These are phyloP conservation scores for Chelonus formosanus DNA, from an alignment of 2,888 invertebrate species.

Conservation along the genomic window DNA sequence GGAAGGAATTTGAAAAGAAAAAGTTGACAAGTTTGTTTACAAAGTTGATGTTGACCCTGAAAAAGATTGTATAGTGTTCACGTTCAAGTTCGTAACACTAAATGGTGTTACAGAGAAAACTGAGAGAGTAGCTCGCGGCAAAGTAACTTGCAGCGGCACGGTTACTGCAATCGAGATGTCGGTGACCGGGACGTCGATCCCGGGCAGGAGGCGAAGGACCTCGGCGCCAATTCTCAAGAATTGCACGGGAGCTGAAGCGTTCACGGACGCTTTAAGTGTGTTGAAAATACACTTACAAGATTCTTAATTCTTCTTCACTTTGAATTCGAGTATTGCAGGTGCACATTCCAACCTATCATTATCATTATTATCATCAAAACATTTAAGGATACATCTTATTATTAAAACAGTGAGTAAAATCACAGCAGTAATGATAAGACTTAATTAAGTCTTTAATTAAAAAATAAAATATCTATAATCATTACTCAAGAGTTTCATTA, in stretches of 20 bases:
- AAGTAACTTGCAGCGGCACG: slow-evolving; percentile 3
- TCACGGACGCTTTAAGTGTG: no score
- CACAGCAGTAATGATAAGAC: no score
- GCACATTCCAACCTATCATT: not conserved
- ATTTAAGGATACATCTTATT: no score
- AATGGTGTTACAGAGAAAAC: not conserved
- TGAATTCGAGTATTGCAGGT: not conserved
- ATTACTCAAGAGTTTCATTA: no score
- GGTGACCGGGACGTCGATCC: slow-evolving; percentile 58
- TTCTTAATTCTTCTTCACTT: not conserved
- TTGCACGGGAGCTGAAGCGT: slow-evolving; percentile 14
- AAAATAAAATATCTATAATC: no score
- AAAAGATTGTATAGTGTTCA: no score
- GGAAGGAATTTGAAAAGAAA: no score
- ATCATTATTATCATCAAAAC: not conserved
- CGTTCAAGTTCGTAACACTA: no score
- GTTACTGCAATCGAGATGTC: slow-evolving; percentile 47
- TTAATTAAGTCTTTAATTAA: no score
- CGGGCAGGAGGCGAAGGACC: slow-evolving; percentile 49
- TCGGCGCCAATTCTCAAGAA: slow-evolving; percentile 37
- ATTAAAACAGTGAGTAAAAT: no score
- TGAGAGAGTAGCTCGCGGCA: not conserved
- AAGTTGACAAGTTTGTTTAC: no score
- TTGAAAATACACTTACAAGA: not conserved
- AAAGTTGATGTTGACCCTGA: no score